Conservation (phyloP, 1,140 invertebrate genomes). For the Matsumurasca onukii region DNA sequence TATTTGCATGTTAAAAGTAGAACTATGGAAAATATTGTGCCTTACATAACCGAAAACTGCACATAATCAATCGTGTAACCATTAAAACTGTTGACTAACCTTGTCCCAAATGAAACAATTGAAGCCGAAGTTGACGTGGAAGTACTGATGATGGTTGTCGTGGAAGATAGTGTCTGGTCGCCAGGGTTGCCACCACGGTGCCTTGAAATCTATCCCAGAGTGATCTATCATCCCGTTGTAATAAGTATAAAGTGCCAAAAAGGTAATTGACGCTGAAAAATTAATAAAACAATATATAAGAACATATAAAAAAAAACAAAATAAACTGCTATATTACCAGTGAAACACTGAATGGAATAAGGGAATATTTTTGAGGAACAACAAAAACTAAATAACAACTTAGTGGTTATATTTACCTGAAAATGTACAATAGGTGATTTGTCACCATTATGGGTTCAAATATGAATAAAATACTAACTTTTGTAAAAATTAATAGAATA, state of each 20-base stretch:
- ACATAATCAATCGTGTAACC: background rate
- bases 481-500: too few species aligned
- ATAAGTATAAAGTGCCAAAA: slow-evolving; percentile 62
- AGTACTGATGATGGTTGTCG: slow-evolving; percentile 77
- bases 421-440: too few species aligned
- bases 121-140: slow-evolving; percentile 74
- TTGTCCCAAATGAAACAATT: slow-evolving; percentile 68
- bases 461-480: too few species aligned
- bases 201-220: slow-evolving; percentile 72
- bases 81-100: slow-evolving; percentile 50
- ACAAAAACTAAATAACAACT: too few species aligned
- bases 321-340: background rate
- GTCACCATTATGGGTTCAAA: too few species aligned
- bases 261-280: slow-evolving; percentile 57
- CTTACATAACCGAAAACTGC: slow-evolving; percentile 1
- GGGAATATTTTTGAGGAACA: too few species aligned
- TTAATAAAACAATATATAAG: background rate
- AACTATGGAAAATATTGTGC: too few species aligned
- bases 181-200: slow-evolving; percentile 76
- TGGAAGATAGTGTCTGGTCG: slow-evolving; percentile 73
- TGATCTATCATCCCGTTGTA: slow-evolving; percentile 76
- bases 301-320: background rate
- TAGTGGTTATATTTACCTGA: too few species aligned
- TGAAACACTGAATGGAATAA: background rate
- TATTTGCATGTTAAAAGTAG: too few species aligned